Evolutionary conservation across 2,797 vertebrate genomes (phyloP), one percentile per base, ranked within the genome.

Genomic region (Premnoplex brunnescens): DNA sequence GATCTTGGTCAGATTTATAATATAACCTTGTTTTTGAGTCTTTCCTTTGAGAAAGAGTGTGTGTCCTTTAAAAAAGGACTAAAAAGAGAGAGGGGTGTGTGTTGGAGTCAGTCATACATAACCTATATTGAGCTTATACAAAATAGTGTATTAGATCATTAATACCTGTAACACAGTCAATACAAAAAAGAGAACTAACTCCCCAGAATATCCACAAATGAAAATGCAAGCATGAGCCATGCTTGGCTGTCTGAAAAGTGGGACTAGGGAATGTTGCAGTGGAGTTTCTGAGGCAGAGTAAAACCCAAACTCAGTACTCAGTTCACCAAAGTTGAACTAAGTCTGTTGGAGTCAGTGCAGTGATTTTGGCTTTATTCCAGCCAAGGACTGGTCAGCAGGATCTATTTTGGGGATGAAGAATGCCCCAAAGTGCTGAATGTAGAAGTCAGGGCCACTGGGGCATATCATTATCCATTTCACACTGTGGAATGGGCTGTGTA

Each of bases 341-440:
- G 55, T n/a, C 16, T 68, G 78, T 21, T 88, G 60, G 68, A 90
- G 79, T 52, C 59, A 10, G 5, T 36, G 18, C 34, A 58, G 66
- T 54, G 88, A 84, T 84, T 86, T 15, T 52, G 90, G 77, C 69
- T 67, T 82, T 66, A 22, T 73, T 76, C 52, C 74, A 90, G 77
- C 64, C 32, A 21, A 55, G 48, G 21, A 39, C 58, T 73, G 83
- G 55, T 73, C 77, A 94, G 63, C 64, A 89, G 59, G 48, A 51
- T 92, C 84, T 91, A 64, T 92, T 91, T 43, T 71, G 89, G 39
- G 80, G 54, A 24, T 51, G 34, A 93, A n/a, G n/a, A 87, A 85
- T 91, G 78, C 49, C 86, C 93, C 37, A 18, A 82, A 88, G 83
- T 85, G 85, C 93, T 89, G 89, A 89, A 63, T 8, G 41, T 59